phyloP scores from a whole-genome alignment of 2,113 vertebrate species.

The Ochotona curzoniae region DNA sequence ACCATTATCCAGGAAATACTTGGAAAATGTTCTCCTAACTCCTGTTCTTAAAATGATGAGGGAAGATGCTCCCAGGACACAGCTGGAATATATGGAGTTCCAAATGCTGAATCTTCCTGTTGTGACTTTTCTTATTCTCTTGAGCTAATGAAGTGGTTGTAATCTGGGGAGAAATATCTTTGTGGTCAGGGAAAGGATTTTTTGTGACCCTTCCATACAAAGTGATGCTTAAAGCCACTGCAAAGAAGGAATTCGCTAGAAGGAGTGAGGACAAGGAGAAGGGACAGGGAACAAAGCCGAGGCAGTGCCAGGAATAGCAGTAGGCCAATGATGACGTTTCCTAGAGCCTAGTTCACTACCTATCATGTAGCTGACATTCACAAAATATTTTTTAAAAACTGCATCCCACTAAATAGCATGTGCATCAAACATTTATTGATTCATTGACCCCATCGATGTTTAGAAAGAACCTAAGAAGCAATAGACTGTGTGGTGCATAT shows the following conservation, averaged over 20 bases:
- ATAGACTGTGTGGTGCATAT: neutral
- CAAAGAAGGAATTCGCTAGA: neutral
- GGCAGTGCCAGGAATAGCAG: no score
- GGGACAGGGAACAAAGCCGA: neutral
- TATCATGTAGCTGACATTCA: neutral
- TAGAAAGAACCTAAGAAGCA: neutral
- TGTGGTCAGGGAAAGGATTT: neutral
- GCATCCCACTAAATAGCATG: neutral
- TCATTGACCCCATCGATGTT: neutral
- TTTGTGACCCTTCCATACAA: conserved; percentile 8
- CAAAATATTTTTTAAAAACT: neutral
- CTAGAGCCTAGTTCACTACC: neutral
- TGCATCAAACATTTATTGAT: neutral
- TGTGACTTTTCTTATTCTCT: neutral
- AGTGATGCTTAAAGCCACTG: neutral
- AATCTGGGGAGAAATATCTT: neutral
- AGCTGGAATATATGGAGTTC: neutral
- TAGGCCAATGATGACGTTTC: neutral
- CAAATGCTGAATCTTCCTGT: neutral
- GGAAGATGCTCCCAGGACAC: neutral
- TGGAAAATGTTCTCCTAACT: neutral
- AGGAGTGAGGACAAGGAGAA: neutral
- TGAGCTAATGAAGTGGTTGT: conserved; percentile 1
- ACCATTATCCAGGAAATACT: neutral
- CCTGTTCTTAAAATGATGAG: neutral